Evolutionary conservation across 2,113 vertebrate genomes (phyloP).

Genomic region (Hypomesus transpacificus): DNA sequence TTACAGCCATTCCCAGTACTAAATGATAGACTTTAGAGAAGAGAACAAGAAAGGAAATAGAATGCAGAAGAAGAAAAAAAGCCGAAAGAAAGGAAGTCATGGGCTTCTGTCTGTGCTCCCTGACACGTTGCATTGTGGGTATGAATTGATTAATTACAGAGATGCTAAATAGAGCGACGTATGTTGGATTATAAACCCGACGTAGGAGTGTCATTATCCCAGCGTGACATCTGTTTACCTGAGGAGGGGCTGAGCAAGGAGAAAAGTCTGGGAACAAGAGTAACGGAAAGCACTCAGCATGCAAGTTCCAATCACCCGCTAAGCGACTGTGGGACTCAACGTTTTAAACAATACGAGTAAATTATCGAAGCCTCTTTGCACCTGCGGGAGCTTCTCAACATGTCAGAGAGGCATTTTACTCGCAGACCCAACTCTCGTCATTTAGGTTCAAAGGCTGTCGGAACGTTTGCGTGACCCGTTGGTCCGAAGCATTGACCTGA

Average conservation of each 20-base stretch:
- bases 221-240: slow-evolving; percentile 55
- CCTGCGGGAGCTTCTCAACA: neutral
- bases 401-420: neutral
- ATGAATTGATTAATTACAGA: slow-evolving; percentile 58
- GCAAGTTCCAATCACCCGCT: no score
- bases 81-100: neutral
- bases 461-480: no score
- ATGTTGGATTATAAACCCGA: slow-evolving; percentile 31
- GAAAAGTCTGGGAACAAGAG: no score
- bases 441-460: no score
- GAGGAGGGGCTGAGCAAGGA: slow-evolving; percentile 5
- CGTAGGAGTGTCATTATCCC: slow-evolving; percentile 51
- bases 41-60: neutral
- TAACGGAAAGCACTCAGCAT: no score
- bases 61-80: neutral
- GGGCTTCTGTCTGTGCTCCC: no score
- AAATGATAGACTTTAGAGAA: neutral
- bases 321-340: no score
- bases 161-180: slow-evolving; percentile 53
- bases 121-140: slow-evolving; percentile 30
- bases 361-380: neutral
- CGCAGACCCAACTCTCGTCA: no score
- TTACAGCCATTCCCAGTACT: neutral
- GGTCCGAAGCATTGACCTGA: neutral
- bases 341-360: neutral